Evolutionary conservation across 2,888 invertebrate species (phyloP).

Genomic region (Polyommatus iphigenia): DNA sequence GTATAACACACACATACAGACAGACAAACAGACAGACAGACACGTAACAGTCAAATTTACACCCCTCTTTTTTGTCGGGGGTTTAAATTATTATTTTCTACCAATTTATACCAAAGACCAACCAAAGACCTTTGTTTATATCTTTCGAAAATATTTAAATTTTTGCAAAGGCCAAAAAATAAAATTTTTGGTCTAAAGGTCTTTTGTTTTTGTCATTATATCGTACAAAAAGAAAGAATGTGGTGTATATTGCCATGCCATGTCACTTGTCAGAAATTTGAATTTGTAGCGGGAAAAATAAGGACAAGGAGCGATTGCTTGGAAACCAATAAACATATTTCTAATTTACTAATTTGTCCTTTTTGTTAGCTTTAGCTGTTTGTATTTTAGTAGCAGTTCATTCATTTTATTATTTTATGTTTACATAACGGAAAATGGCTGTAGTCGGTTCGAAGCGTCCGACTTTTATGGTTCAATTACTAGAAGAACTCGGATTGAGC

Average conservation of each 20-base stretch:
- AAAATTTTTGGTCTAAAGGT: too few relatives aligned
- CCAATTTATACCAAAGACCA: too few relatives aligned
- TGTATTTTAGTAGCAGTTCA: neutral
- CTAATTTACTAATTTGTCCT: too few relatives aligned
- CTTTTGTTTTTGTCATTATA: neutral
- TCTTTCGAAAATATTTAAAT: too few relatives aligned
- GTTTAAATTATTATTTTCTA: too few relatives aligned
- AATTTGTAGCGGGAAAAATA: neutral
- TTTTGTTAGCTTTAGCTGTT: neutral
- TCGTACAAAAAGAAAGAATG: neutral
- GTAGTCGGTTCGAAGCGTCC: slow-evolving; percentile 53
- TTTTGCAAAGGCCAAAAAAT: too few relatives aligned
- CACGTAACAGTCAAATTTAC: too few relatives aligned
- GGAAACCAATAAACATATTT: slow-evolving; percentile 22
- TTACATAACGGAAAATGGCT: slow-evolving; percentile 50
- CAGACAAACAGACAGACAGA: too few relatives aligned
- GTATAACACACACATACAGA: too few relatives aligned
- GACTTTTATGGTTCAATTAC: slow-evolving; percentile 80
- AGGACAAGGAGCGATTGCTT: slow-evolving; percentile 15
- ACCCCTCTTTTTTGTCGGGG: too few relatives aligned
- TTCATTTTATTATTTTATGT: slow-evolving; percentile 30
- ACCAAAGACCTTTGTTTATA: too few relatives aligned
- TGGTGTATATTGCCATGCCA: neutral
- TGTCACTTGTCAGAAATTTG: neutral
- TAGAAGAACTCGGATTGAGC: slow-evolving; percentile 86